Percentiles rank a stretch among this genome's conserved stretches.
Conservation (phyloP, 2,797 vertebrate species). For the Darevskia nairensis region DNA sequence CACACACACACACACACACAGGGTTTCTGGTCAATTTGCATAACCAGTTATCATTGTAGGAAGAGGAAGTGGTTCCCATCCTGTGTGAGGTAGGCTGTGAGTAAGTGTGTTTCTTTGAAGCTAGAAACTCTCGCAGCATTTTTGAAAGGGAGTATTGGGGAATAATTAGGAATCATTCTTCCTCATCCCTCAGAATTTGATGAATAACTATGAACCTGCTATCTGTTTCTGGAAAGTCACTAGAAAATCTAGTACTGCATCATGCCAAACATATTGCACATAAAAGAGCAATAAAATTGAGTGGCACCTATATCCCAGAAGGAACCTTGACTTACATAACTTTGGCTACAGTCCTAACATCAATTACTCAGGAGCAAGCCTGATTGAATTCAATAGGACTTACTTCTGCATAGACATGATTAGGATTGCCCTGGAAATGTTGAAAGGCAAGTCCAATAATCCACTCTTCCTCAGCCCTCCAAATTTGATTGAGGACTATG, state of each 20-base stretch:
- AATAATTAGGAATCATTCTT: neutral
- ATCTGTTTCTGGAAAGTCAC: neutral
- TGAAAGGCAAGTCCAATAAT: neutral
- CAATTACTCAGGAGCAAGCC: too few species aligned
- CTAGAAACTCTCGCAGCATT: neutral
- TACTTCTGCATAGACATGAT: too few species aligned
- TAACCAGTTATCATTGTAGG: neutral
- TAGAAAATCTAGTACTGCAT: neutral
- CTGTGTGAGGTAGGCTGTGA: neutral
- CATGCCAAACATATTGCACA: neutral
- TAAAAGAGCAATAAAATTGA: too few species aligned
- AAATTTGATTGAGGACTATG: neutral
- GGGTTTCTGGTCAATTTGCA: neutral
- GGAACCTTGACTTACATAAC: neutral
- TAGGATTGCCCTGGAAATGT: neutral
- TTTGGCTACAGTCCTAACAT: too few species aligned
- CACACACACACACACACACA: neutral
- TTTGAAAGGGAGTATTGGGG: neutral
- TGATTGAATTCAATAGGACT: too few species aligned
- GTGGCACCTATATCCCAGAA: neutral
- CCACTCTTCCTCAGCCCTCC: neutral
- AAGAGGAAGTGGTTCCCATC: neutral
- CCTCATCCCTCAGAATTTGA: neutral
- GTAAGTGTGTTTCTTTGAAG: neutral
- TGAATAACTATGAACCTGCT: neutral